Evolutionary conservation across 2,888 invertebrate species (phyloP).

Genomic region (Ophion slaviceki): DNA sequence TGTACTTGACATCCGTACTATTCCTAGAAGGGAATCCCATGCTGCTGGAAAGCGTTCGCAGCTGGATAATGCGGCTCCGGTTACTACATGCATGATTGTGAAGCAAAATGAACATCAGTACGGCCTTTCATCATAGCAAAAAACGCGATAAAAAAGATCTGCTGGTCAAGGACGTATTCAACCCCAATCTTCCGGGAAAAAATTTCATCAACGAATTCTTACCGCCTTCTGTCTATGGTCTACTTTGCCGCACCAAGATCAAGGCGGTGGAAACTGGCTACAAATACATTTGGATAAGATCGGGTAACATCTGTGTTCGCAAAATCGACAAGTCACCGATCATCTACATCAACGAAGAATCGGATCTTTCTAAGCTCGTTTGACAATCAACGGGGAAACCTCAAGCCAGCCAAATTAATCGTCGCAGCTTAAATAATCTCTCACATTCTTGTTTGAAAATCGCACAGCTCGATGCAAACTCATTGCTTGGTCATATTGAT

Average conservation of each 20-base stretch:
- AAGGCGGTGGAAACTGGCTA: conserved; percentile 11
- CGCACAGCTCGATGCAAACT: too few relatives aligned
- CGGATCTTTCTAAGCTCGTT: background rate
- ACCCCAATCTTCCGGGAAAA: background rate
- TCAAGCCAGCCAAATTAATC: background rate
- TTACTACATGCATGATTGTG: background rate
- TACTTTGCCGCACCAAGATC: background rate
- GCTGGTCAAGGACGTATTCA: background rate
- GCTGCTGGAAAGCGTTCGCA: background rate
- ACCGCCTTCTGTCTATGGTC: background rate
- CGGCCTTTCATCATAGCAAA: background rate
- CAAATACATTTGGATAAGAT: conserved; percentile 18
- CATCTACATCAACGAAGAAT: background rate
- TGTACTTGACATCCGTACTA: background rate
- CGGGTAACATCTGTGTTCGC: background rate
- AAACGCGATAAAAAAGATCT: background rate
- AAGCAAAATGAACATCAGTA: background rate
- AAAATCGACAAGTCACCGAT: background rate
- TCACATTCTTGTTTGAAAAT: too few relatives aligned
- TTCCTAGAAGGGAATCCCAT: background rate
- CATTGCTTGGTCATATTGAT: too few relatives aligned
- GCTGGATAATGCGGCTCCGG: background rate
- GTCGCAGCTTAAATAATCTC: too few relatives aligned
- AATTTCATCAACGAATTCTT: conserved; percentile 14
- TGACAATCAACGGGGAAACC: background rate